Evolutionary conservation across 1,140 invertebrate species (phyloP).

Genomic region (Aphelenchoides fujianensis): DNA sequence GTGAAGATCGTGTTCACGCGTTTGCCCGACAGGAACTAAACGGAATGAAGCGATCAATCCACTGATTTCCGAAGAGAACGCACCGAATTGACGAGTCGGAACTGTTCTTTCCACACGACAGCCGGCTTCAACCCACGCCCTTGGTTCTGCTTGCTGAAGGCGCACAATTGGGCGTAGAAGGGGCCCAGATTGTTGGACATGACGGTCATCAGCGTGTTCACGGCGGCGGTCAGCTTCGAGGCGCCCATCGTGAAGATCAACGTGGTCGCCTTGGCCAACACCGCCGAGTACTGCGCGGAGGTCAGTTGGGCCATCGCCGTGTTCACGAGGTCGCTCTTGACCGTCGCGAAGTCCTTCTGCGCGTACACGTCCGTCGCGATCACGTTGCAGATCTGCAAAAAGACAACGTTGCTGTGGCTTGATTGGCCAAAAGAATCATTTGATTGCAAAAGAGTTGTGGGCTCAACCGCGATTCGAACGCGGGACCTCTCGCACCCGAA

Average conservation of each 20-base stretch:
- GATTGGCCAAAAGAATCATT: background rate
- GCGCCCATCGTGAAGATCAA: background rate
- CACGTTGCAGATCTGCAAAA: background rate
- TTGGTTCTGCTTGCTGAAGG: background rate
- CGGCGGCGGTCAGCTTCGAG: background rate
- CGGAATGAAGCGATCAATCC: too few relatives aligned
- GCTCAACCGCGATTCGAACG: background rate
- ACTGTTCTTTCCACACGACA: background rate
- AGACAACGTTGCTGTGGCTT: too few relatives aligned
- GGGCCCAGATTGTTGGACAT: background rate
- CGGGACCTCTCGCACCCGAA: slow-evolving; percentile 66
- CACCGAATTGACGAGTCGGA: slow-evolving; percentile 6
- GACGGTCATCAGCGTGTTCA: background rate
- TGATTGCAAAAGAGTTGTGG: background rate
- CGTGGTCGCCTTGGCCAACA: background rate
- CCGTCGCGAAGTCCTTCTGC: background rate
- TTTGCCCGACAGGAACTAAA: background rate
- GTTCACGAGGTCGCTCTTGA: background rate
- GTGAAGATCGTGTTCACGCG: slow-evolving; percentile 6
- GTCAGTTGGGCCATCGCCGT: background rate
- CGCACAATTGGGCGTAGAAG: background rate
- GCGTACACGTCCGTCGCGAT: background rate
- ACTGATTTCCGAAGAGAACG: too few relatives aligned
- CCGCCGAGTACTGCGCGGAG: background rate
- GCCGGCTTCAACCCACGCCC: background rate